These are phyloP conservation scores for Syncerus caffer DNA, from an alignment of 2,797 vertebrate genomes.

Conservation along the genomic window DNA sequence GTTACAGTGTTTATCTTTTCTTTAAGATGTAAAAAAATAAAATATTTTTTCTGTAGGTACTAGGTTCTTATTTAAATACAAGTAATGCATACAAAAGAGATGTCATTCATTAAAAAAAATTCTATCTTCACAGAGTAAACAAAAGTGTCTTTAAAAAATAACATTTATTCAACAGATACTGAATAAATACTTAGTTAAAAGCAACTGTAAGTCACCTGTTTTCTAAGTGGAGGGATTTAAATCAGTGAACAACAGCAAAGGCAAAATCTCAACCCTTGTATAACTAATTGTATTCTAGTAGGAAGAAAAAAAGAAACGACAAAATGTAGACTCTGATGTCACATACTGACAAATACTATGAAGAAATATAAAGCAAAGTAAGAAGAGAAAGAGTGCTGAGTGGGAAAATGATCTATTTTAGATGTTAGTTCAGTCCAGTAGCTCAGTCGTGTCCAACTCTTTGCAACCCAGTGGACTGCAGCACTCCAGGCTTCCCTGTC, in stretches of 20 bases:
- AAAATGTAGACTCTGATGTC: background rate
- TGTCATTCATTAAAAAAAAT: background rate
- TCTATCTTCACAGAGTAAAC: background rate
- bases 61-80: background rate
- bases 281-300: background rate
- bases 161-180: background rate
- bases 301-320: background rate
- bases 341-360: background rate
- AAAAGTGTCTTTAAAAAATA: background rate
- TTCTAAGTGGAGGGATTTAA: background rate
- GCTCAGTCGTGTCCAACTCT: rapidly evolving
- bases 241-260: background rate
- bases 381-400: background rate
- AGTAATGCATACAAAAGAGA: background rate
- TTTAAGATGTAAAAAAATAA: background rate
- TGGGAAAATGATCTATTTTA: background rate
- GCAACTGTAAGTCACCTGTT: background rate
- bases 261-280: background rate
- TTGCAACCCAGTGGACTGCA: background rate
- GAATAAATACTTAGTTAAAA: background rate
- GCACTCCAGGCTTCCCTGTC: background rate
- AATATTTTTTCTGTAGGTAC: background rate
- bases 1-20: background rate
- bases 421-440: background rate
- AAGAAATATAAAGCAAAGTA: background rate